phyloP scores from a whole-genome alignment of 2,888 invertebrate species.

The Caenorhabditis sp. region DNA sequence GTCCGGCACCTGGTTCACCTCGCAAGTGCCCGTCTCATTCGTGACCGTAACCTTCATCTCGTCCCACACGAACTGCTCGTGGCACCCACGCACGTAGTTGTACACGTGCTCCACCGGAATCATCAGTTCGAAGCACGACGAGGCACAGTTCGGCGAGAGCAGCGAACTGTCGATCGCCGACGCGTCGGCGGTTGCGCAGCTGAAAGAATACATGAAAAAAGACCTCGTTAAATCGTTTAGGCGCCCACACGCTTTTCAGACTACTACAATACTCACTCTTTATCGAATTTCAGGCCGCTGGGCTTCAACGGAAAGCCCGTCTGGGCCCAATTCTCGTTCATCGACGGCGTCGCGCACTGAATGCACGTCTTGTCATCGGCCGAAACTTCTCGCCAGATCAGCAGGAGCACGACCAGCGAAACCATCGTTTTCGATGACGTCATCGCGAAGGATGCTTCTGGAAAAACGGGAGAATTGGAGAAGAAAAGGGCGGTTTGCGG shows the following conservation, averaged over 20 bases:
- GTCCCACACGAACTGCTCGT: conserved; percentile 36
- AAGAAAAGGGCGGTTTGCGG: no score
- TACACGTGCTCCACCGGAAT: conserved; percentile 24
- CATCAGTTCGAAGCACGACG: conserved; percentile 40
- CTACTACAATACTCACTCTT: no score
- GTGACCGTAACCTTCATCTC: conserved; percentile 22
- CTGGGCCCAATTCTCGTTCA: conserved; percentile 53
- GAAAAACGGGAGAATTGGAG: no score
- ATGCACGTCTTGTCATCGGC: conserved; percentile 23
- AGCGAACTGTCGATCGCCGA: no score
- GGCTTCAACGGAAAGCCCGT: conserved; percentile 50
- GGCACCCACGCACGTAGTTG: conserved; percentile 42
- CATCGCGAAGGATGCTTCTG: no score
- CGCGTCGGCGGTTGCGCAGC: neutral
- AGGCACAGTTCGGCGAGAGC: conserved; percentile 7
- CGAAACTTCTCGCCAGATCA: neutral
- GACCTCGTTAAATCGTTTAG: neutral
- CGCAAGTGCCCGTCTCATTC: conserved; percentile 15
- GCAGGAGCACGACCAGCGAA: no score
- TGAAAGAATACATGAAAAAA: conserved; percentile 3
- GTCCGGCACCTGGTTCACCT: conserved; percentile 8
- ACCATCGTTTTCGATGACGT: no score
- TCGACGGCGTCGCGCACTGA: conserved; percentile 48
- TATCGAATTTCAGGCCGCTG: conserved; percentile 9
- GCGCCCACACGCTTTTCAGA: no score